A percentile compares a stretch with the other conserved stretches of the same genome.
Evolutionary conservation across 2,797 vertebrate genomes (phyloP).

Genomic region (Coranthus polyacanthus): DNA sequence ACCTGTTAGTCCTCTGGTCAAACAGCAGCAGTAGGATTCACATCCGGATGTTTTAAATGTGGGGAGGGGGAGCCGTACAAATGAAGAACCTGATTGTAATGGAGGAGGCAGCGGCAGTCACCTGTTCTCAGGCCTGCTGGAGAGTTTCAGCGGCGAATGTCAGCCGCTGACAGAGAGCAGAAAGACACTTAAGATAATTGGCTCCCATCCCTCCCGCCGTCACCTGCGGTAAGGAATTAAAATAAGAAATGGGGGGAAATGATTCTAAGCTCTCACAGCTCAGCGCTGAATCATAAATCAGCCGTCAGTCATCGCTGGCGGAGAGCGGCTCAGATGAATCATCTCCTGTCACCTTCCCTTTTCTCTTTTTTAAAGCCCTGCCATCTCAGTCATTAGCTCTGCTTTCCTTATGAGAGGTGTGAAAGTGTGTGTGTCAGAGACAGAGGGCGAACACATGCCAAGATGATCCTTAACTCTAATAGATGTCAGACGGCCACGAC

Average conservation of each 20-base stretch:
- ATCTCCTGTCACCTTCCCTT: conserved; percentile 64
- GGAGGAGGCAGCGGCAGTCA: conserved; percentile 44
- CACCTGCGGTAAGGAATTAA: conserved; percentile 81
- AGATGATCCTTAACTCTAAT: conserved; percentile 79
- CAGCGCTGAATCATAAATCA: conserved; percentile 75
- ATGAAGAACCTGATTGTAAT: conserved; percentile 49
- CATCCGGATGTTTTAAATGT: conserved; percentile 11
- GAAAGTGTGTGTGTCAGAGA: conserved; percentile 33
- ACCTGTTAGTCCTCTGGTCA: conserved; percentile 17
- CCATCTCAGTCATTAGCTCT: conserved; percentile 78
- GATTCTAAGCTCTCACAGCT: conserved; percentile 78
- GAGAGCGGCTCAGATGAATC: conserved; percentile 69
- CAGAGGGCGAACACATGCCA: conserved; percentile 69
- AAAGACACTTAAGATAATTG: conserved; percentile 83
- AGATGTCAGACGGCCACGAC: conserved; percentile 74
- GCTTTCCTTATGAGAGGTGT: conserved; percentile 62
- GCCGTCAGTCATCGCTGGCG: conserved; percentile 64
- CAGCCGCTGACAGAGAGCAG: conserved; percentile 71
- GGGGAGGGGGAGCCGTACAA: conserved; percentile 1
- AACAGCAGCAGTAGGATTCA: conserved; percentile 21
- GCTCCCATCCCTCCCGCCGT: conserved; percentile 76
- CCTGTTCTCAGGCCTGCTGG: conserved; percentile 47
- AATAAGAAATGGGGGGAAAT: conserved; percentile 79
- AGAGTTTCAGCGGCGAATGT: conserved; percentile 40
- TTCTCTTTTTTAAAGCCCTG: conserved; percentile 66